These are phyloP conservation scores for Dorcus parallelipipedus DNA, from an alignment of 2,888 invertebrate species.

Conservation along the genomic window DNA sequence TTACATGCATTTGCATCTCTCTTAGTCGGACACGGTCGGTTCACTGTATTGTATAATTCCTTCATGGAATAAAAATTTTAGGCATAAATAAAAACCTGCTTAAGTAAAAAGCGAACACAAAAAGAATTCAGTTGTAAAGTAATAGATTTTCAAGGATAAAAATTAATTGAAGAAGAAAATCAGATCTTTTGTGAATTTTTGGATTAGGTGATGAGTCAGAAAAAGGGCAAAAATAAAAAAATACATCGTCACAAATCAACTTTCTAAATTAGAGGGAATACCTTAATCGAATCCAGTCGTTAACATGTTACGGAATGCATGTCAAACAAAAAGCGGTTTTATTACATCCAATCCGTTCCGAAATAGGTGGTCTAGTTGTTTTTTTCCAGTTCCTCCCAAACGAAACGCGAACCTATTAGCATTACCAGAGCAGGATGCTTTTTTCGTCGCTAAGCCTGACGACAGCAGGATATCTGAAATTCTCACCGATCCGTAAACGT, in stretches of 20 bases:
- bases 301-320: constrained; percentile 18
- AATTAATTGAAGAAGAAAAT: not conserved
- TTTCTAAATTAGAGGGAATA: too few species aligned
- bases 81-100: too few species aligned
- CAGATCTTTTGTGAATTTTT: not conserved
- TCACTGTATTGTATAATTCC: too few species aligned
- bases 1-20: too few species aligned
- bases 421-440: constrained; percentile 5
- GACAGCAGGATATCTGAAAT: not conserved
- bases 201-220: not conserved
- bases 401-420: constrained; percentile 24
- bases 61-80: too few species aligned
- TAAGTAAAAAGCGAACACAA: not conserved
- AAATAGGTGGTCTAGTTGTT: constrained; percentile 26
- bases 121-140: not conserved
- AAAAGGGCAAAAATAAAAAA: too few species aligned
- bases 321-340: constrained; percentile 19
- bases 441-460: not conserved
- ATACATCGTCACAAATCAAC: too few species aligned
- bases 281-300: constrained; percentile 8
- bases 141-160: not conserved
- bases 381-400: constrained; percentile 18
- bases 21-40: too few species aligned
- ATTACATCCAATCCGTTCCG: constrained; percentile 23
- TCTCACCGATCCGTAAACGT: not conserved